Conservation (phyloP, 2,797 vertebrate species). For the Linurgus olivaceus region DNA sequence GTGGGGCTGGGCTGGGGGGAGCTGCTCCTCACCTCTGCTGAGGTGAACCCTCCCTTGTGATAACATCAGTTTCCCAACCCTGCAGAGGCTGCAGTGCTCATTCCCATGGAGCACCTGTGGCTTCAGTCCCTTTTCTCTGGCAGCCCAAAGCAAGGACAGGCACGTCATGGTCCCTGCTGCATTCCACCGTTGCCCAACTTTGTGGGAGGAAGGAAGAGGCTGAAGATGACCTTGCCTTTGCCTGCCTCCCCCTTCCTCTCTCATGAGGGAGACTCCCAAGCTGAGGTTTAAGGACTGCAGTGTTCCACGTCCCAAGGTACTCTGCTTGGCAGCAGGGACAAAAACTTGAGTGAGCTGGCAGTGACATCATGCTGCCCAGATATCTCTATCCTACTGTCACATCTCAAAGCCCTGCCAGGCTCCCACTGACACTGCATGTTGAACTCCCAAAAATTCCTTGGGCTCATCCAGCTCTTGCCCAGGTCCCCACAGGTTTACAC, state of each 20-base stretch:
- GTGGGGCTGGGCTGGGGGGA: not conserved
- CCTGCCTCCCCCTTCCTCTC: not conserved
- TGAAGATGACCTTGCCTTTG: not conserved
- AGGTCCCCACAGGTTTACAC: not conserved
- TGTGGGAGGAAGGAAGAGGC: not conserved
- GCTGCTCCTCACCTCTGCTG: not conserved
- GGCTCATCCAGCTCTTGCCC: not conserved
- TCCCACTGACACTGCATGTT: fast-evolving
- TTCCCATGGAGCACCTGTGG: not conserved
- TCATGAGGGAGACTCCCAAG: not conserved
- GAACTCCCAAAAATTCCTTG: not conserved
- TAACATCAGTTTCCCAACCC: constrained; percentile 39
- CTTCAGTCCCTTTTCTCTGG: not conserved
- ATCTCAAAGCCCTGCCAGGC: not conserved
- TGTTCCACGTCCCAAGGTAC: fast-evolving
- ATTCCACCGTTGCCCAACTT: not conserved
- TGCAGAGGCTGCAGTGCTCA: not conserved
- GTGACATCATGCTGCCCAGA: fast-evolving
- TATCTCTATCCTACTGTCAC: not conserved
- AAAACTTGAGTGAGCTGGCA: not conserved
- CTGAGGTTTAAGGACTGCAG: not conserved
- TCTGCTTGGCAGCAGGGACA: not conserved
- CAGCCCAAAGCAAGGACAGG: not conserved
- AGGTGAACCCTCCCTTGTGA: not conserved
- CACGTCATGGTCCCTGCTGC: fast-evolving